A percentile compares a stretch with the other conserved stretches of the same genome.
Conservation (phyloP, 1,140 invertebrate species). For the Latrodectus geometricus region DNA sequence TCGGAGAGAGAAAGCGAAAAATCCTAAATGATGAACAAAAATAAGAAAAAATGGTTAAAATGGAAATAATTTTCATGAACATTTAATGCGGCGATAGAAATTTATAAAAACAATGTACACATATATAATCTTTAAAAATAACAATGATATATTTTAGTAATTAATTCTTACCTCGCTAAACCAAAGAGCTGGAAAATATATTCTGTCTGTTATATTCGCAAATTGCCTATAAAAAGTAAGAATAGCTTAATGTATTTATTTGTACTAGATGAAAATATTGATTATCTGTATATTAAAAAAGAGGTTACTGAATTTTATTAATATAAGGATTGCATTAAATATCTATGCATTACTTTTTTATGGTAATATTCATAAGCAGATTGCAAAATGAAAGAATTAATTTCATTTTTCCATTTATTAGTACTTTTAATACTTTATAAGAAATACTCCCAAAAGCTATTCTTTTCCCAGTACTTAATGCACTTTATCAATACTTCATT, state of each 20-base stretch:
- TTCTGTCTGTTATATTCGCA: constrained; percentile 23
- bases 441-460: too few relatives aligned
- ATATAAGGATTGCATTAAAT: background rate
- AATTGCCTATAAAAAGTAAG: constrained; percentile 30
- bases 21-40: too few relatives aligned
- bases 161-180: constrained; percentile 42
- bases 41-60: too few relatives aligned
- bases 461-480: too few relatives aligned
- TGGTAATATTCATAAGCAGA: background rate
- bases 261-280: constrained; percentile 11
- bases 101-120: too few relatives aligned
- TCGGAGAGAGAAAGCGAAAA: too few relatives aligned
- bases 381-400: background rate
- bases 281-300: background rate
- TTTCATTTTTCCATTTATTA: background rate
- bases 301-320: background rate
- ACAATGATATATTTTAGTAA: too few relatives aligned
- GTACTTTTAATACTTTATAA: too few relatives aligned
- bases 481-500: too few relatives aligned
- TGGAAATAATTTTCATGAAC: too few relatives aligned
- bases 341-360: background rate
- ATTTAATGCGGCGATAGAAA: too few relatives aligned
- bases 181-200: constrained; percentile 58
- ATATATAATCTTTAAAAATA: too few relatives aligned
- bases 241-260: background rate